Conservation (phyloP, 2,113 vertebrate genomes). For the Otolemur garnettii region DNA sequence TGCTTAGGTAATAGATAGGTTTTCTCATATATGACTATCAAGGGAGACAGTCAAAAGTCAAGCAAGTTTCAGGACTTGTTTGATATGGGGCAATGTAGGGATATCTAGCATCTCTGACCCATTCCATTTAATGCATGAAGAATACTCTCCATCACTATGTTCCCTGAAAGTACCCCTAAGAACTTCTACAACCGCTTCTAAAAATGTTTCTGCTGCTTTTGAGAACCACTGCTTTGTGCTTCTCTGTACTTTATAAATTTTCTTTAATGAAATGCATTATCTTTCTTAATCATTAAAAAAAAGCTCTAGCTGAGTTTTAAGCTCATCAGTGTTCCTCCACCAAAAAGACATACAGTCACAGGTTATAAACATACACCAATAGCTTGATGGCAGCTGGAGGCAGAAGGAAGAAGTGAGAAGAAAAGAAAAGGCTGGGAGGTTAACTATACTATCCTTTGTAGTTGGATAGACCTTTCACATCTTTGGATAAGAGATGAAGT, state of each 20-base stretch:
- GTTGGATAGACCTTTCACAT: not conserved
- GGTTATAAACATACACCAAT: not conserved
- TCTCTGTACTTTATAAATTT: not conserved
- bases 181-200: not conserved
- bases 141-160: not conserved
- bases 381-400: not conserved
- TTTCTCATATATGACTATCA: not conserved
- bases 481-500: not conserved
- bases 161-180: not conserved
- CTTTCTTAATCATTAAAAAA: not conserved
- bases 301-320: not conserved
- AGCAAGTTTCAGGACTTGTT: not conserved
- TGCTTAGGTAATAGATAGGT: not conserved
- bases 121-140: not conserved
- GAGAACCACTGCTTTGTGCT: constrained; percentile 1
- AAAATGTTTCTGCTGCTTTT: constrained; percentile 9
- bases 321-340: not conserved
- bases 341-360: not conserved
- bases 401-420: not conserved
- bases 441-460: not conserved
- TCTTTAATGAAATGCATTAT: not conserved
- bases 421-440: not conserved
- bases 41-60: not conserved
- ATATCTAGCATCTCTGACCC: not conserved
- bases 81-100: not conserved